Conservation (phyloP, 2,113 vertebrate genomes). For the Paratilapia polleni region DNA sequence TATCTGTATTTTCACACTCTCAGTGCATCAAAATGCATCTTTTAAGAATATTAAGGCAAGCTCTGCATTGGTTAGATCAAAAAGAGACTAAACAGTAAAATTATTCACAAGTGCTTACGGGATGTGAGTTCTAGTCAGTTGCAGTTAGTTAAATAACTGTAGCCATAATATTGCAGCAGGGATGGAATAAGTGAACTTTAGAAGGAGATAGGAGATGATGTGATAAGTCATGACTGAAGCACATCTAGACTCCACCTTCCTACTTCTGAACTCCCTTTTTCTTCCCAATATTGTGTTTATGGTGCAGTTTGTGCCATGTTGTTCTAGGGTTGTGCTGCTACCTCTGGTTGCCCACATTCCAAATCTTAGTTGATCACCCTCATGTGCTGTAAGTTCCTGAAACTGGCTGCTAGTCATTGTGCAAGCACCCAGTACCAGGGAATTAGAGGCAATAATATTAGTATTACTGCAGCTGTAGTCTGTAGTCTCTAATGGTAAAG, state of each 20-base stretch:
- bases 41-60: no score
- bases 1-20: not conserved
- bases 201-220: not conserved
- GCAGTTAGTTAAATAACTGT: not conserved
- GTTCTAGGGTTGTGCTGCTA: not conserved
- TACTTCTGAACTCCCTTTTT: not conserved
- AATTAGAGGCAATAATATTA: slow-evolving; percentile 7
- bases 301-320: not conserved
- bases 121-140: not conserved
- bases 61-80: fast-evolving
- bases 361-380: not conserved
- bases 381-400: not conserved
- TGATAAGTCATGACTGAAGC: not conserved
- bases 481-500: slow-evolving; percentile 41
- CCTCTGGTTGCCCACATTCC: not conserved
- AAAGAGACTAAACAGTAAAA: not conserved
- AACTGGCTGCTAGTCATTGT: not conserved
- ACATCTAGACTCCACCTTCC: slow-evolving; percentile 3
- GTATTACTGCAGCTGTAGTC: not conserved
- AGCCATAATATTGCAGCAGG: not conserved
- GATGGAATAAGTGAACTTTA: not conserved
- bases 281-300: not conserved
- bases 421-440: not conserved
- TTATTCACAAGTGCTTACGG: not conserved
- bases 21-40: no score